Evolutionary conservation across 2,797 vertebrate genomes (phyloP).

Genomic region (Lycodopsis pacificus): DNA sequence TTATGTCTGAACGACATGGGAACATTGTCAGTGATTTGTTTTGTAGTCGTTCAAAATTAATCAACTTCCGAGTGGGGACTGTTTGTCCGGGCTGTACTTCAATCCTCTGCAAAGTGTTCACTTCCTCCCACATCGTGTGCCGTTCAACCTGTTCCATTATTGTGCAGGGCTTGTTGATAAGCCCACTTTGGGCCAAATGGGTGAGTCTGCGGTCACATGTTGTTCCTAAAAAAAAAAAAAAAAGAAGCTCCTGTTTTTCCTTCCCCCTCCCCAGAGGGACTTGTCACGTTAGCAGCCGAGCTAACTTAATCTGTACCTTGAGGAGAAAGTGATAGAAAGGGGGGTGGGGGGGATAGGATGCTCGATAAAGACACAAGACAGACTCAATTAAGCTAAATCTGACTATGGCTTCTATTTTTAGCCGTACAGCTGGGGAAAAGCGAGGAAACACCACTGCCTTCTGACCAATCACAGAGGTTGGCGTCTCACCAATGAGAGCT

Average conservation of each 20-base stretch:
- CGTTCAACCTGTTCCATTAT: slow-evolving; percentile 40
- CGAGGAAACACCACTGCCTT: slow-evolving; percentile 62
- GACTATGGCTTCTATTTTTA: slow-evolving; percentile 75
- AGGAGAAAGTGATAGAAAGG: slow-evolving; percentile 26
- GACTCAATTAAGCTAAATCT: slow-evolving; percentile 70
- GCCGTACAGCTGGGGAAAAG: slow-evolving; percentile 62
- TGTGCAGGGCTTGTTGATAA: slow-evolving; percentile 41
- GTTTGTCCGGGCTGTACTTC: slow-evolving; percentile 20
- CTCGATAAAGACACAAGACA: slow-evolving; percentile 49
- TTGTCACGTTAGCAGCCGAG: slow-evolving; percentile 23
- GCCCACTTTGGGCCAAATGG: slow-evolving; percentile 21
- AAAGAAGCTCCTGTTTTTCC: slow-evolving; percentile 6
- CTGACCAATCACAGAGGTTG: slow-evolving; percentile 70
- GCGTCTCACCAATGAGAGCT: slow-evolving; percentile 63
- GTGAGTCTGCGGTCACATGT: slow-evolving; percentile 26
- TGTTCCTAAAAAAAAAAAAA: slow-evolving; percentile 54
- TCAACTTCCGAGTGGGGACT: slow-evolving; percentile 13
- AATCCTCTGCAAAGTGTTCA: slow-evolving; percentile 25
- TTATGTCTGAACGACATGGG: slow-evolving; percentile 8
- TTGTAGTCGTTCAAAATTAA: slow-evolving; percentile 20
- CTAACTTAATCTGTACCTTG: slow-evolving; percentile 40
- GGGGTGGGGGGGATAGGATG: slow-evolving; percentile 32
- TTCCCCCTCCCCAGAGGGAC: slow-evolving; percentile 28
- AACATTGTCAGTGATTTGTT: slow-evolving; percentile 20
- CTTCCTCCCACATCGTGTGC: slow-evolving; percentile 25